phyloP scores from a whole-genome alignment of 2,113 vertebrate genomes.

The Melanerpes aurifrons region DNA sequence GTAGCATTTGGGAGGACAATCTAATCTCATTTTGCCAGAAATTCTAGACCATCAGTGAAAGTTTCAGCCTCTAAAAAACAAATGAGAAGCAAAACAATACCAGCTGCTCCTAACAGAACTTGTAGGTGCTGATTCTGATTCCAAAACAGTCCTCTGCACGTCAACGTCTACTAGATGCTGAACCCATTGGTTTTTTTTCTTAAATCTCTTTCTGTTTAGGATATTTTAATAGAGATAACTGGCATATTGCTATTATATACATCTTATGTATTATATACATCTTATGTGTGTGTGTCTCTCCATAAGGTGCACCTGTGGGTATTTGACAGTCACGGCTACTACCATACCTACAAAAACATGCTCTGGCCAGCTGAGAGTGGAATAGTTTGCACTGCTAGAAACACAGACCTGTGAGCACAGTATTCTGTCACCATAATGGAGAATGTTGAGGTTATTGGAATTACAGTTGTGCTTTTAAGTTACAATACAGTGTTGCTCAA shows the following conservation, averaged over 20 bases:
- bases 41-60: background rate
- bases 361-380: background rate
- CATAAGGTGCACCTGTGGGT: background rate
- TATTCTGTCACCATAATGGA: background rate
- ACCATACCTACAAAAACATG: background rate
- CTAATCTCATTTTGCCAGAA: background rate
- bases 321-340: background rate
- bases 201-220: background rate
- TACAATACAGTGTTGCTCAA: background rate
- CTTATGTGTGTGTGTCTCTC: too few relatives aligned
- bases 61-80: background rate
- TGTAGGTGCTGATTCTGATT: background rate
- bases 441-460: background rate
- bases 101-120: background rate
- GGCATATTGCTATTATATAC: background rate
- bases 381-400: background rate
- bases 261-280: background rate
- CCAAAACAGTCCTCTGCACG: background rate
- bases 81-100: background rate
- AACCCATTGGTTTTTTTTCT: background rate
- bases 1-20: background rate
- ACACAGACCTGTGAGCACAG: background rate
- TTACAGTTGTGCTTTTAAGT: background rate
- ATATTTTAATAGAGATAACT: background rate
- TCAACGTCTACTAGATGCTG: background rate